These are phyloP conservation scores for Latheticus oryzae DNA, from an alignment of 2,888 invertebrate genomes.

Conservation along the genomic window DNA sequence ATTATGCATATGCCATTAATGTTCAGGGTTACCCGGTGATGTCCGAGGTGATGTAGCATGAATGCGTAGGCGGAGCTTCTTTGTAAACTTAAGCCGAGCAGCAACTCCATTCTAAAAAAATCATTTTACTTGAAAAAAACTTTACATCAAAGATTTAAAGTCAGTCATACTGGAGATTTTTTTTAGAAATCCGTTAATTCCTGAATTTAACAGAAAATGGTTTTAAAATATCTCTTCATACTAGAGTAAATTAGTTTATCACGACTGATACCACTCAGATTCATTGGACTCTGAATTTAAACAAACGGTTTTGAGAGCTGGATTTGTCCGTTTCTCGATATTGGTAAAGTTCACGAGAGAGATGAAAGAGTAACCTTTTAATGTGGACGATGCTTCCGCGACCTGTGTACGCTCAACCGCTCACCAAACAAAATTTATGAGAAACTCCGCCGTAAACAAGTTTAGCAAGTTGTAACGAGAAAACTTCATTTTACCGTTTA, in stretches of 20 bases:
- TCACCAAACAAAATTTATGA: constrained; percentile 55
- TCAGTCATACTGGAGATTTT: too few species aligned
- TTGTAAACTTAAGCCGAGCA: constrained; percentile 11
- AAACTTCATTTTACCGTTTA: constrained; percentile 57
- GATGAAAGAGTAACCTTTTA: constrained; percentile 40
- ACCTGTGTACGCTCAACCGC: constrained; percentile 43
- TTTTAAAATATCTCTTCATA: too few species aligned
- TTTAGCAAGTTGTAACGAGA: constrained; percentile 58
- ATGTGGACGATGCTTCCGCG: constrained; percentile 34
- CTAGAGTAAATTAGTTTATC: constrained; percentile 1
- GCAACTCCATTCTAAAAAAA: too few species aligned
- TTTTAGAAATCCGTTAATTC: too few species aligned
- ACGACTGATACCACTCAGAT: background rate
- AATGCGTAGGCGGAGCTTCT: constrained; percentile 20
- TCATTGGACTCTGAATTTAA: background rate
- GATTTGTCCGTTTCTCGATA: constrained; percentile 4
- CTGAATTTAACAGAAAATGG: too few species aligned
- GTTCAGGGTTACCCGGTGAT: constrained; percentile 39
- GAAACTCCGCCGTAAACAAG: constrained; percentile 54
- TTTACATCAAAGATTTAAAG: too few species aligned
- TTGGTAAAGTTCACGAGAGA: constrained; percentile 23
- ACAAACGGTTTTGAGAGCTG: background rate
- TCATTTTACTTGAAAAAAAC: too few species aligned
- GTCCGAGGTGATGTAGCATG: constrained; percentile 27
- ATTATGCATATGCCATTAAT: constrained; percentile 45